phyloP scores from a whole-genome alignment of 2,113 vertebrate genomes.

The Nematolebias whitei region DNA sequence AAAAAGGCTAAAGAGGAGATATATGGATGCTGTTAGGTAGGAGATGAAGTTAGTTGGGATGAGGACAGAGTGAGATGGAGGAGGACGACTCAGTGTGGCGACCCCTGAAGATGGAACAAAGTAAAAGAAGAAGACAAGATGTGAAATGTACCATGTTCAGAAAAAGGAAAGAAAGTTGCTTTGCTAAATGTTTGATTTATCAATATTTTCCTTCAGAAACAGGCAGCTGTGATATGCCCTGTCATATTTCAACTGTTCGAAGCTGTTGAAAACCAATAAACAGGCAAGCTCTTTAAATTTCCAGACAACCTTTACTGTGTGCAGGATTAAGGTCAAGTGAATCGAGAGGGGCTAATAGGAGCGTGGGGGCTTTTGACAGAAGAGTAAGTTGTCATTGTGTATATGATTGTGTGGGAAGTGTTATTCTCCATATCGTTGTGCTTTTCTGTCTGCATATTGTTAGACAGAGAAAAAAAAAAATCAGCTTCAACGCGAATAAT shows the following conservation, averaged over 20 bases:
- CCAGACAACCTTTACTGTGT: conserved; percentile 45
- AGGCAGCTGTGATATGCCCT: too few relatives aligned
- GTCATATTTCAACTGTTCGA: too few relatives aligned
- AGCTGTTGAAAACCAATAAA: conserved; percentile 64
- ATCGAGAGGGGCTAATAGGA: conserved; percentile 1
- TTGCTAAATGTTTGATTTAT: conserved; percentile 55
- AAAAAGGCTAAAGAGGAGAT: too few relatives aligned
- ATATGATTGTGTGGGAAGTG: conserved; percentile 31
- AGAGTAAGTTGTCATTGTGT: conserved; percentile 11
- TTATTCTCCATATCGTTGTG: conserved; percentile 9
- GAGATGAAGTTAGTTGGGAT: too few relatives aligned
- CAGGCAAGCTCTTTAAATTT: conserved; percentile 69
- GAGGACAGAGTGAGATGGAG: too few relatives aligned
- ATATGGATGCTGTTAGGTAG: too few relatives aligned
- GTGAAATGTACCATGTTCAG: conserved; percentile 18
- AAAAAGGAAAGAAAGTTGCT: conserved; percentile 42
- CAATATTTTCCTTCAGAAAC: conserved; percentile 51
- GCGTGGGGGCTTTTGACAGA: conserved; percentile 19
- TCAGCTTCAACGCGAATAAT: conserved; percentile 43
- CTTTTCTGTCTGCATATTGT: conserved; percentile 5
- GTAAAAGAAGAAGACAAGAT: conserved; percentile 26
- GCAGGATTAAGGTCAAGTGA: conserved; percentile 46
- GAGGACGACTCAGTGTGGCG: too few relatives aligned
- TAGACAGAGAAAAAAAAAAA: conserved; percentile 40
- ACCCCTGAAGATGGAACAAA: too few relatives aligned